Evolutionary conservation across 1,140 invertebrate species (phyloP), one percentile per base, ranked within the genome.

Genomic region (Centruroides sculpturatus): DNA sequence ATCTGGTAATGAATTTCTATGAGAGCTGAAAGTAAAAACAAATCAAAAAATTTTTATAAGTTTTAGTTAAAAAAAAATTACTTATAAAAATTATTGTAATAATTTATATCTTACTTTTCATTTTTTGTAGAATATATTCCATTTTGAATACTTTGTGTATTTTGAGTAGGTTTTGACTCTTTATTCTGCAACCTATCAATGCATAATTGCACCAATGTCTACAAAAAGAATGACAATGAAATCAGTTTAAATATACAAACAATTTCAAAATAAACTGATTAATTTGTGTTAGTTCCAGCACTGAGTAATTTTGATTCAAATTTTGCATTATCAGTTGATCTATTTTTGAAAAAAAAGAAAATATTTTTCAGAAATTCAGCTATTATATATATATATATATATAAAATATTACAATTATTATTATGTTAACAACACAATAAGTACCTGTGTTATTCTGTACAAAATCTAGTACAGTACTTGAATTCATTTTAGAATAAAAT

Each of bases 1-100:
- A 74, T 93, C 89, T 55, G 84, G 84, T 56, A 86, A 73, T 49
- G 84, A 85, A 69, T 79, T 82, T 67, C 83, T 75, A 69, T 84
- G 81, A 47, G 77, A 63, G 47, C 62, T 64, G 34, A 56, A 71
- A 69, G 66, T 56, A 59, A 60, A 56, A 53, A 52, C 1, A 13
- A 51, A 51, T n/a, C 8, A 41, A n/a, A n/a, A 48, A 9, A 34
- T 46, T 47, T 13, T 49, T 23, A 23, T 23, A 23, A 23, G 23
- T 23, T 23, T 23, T 23, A 23, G 23, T 23, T 23, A 23, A 23
- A 23, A 23, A 23, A 23, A 23, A 23, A 23, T 23, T 23, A 23
- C 23, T 2, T 23, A 23, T 49, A 49, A 10, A 49, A 23, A 23
- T 23, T 23, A 23, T 23, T 23, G 23, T 23, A 23, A 23, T 23